Base-by-base conservation (phyloP, 1,140 invertebrate genomes). In the Bombyx mandarina region DNA sequence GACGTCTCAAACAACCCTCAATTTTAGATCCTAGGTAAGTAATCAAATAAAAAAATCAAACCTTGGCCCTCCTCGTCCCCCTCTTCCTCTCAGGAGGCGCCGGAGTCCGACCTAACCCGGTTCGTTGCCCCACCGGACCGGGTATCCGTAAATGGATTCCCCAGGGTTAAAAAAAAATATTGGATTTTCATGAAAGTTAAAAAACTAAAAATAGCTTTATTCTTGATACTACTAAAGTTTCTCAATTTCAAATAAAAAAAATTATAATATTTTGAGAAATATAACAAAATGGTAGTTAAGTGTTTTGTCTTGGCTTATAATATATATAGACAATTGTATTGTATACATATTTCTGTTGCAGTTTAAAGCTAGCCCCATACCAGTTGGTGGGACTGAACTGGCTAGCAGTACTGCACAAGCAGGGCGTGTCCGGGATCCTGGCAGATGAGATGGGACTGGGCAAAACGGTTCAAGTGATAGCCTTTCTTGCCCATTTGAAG, bases 311-410 rank as follows among this genome's bases (percentile, higher is more conserved):
- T 18, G 12, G 12, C 12, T 18, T 26, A 51, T 8, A 47, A 47
- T 6, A 12, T 47, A 12, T 47, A 47, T 10, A 47, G 45, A 47
- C 4, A 52, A n/a, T 52, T 8, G 26, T 35, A 35, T 52, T 35
- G 26, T 35, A 35, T 35, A 35, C 8, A 43, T 12, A 26, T 12
- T 26, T 46, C 18, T 18, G 9, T 80, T 74, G 8, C 71, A 92
- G 92, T 45, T 86, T 94, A 58, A 92, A 91, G 71, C 88, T 98
- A 62, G 93, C 96, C 6, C 91, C 93, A 12, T 98, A 98, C 85
- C 97, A 99, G 88, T 89, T 99, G 85, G 92, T 98, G 26, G 98
- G 97, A 7, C 88, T 99, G 1, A 98, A 98, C 80, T 99, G 97
- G 97, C 84, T 99, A 0, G 91, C 93, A 0, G 92, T 98, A 3